Percentiles rank a stretch among this genome's conserved stretches.
These are phyloP conservation scores for Semibalanus balanoides DNA, from an alignment of 1,140 invertebrate species.

Conservation along the genomic window DNA sequence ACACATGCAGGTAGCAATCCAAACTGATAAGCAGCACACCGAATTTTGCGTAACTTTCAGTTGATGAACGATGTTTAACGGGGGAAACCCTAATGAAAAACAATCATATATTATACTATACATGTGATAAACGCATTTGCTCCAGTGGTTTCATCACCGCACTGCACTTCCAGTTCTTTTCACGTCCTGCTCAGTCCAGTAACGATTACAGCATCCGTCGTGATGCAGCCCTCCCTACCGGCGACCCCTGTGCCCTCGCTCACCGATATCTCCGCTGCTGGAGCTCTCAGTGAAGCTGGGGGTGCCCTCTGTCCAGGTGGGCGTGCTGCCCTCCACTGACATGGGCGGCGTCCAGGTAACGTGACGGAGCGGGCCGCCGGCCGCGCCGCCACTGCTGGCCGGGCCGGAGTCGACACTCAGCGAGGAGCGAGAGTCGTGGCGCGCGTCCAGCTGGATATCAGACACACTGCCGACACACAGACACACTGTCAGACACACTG, in stretches of 20 bases:
- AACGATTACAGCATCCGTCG: no score
- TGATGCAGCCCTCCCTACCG: neutral
- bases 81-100: no score
- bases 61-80: no score
- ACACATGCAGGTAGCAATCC: no score
- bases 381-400: conserved; percentile 34
- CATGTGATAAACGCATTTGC: no score
- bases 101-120: no score
- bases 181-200: no score
- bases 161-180: no score
- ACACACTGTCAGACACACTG: conserved; percentile 3
- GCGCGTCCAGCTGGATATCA: conserved; percentile 40
- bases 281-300: conserved; percentile 93
- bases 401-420: conserved; percentile 48
- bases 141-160: no score
- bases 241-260: conserved; percentile 8
- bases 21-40: no score
- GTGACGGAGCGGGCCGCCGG: conserved; percentile 36
- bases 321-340: conserved; percentile 73
- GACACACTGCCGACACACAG: conserved; percentile 38
- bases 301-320: conserved; percentile 94
- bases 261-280: conserved; percentile 76
- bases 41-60: no score
- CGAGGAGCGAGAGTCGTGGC: conserved; percentile 47
- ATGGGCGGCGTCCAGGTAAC: conserved; percentile 70